Percentiles rank a stretch among this genome's conserved stretches.
Conservation (phyloP, 2,888 invertebrate genomes). For the Gymnocheta viridis region DNA sequence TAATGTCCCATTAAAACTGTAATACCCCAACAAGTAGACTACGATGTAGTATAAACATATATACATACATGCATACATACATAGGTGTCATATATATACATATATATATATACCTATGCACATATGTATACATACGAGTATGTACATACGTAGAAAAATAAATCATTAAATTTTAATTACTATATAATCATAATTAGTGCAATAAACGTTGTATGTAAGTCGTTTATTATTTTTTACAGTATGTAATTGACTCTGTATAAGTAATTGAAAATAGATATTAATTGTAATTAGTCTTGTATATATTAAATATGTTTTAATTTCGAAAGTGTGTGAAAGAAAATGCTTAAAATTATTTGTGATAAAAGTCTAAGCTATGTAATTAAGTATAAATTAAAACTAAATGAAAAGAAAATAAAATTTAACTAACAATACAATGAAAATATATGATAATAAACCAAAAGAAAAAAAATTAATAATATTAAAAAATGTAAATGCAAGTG, state of each 20-base stretch:
- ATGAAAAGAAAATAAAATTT: constrained; percentile 38
- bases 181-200: constrained; percentile 56
- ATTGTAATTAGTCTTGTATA: constrained; percentile 58
- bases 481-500: constrained; percentile 1
- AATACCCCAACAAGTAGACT: not conserved
- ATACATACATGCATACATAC: constrained; percentile 1
- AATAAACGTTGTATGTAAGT: constrained; percentile 41
- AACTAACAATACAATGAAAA: constrained; percentile 66
- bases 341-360: constrained; percentile 73
- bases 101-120: not conserved
- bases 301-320: constrained; percentile 48
- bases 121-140: not conserved
- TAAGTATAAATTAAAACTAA: constrained; percentile 50
- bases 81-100: not conserved
- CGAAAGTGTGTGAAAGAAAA: constrained; percentile 67
- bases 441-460: constrained; percentile 65
- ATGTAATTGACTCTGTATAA: constrained; percentile 32
- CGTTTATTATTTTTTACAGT: constrained; percentile 10
- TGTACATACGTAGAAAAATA: not conserved
- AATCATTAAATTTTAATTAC: constrained; percentile 42
- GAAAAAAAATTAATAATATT: constrained; percentile 51
- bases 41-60: not conserved
- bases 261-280: constrained; percentile 48
- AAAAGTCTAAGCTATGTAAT: constrained; percentile 68
- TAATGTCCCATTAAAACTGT: not conserved